A percentile compares a stretch with the other conserved stretches of the same genome.
Evolutionary conservation across 2,797 vertebrate species (phyloP).

Genomic region (Delichon dasypus): DNA sequence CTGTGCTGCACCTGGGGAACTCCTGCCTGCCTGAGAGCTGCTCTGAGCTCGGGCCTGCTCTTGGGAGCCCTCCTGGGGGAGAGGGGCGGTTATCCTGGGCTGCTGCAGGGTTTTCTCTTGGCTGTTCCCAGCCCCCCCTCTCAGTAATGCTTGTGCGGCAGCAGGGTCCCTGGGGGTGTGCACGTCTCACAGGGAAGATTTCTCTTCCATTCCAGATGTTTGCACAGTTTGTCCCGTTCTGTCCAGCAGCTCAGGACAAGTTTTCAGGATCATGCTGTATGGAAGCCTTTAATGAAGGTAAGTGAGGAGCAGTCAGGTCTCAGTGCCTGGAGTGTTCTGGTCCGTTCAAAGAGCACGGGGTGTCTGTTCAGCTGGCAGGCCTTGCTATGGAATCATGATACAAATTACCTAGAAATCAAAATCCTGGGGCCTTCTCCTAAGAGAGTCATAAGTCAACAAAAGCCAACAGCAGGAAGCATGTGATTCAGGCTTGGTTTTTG

Average conservation of each 20-base stretch:
- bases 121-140: background rate
- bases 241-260: conserved; percentile 98
- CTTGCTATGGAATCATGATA: background rate
- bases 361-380: background rate
- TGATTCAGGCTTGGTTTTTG: background rate
- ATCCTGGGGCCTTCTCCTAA: background rate
- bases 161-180: background rate
- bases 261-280: conserved; percentile 98
- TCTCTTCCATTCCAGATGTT: conserved; percentile 78
- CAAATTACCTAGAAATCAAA: background rate
- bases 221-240: conserved; percentile 98
- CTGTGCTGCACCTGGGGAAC: conserved; percentile 7
- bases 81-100: background rate
- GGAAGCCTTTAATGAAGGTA: conserved; percentile 99
- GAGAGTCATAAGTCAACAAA: background rate
- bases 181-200: background rate
- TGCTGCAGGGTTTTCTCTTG: background rate
- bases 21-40: background rate
- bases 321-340: background rate
- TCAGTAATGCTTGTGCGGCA: background rate
- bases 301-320: background rate
- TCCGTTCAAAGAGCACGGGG: background rate
- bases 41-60: background rate
- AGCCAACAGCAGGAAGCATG: background rate
- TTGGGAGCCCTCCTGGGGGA: background rate